phyloP scores from a whole-genome alignment of 2,888 invertebrate species.

The Campopleginae sp. region DNA sequence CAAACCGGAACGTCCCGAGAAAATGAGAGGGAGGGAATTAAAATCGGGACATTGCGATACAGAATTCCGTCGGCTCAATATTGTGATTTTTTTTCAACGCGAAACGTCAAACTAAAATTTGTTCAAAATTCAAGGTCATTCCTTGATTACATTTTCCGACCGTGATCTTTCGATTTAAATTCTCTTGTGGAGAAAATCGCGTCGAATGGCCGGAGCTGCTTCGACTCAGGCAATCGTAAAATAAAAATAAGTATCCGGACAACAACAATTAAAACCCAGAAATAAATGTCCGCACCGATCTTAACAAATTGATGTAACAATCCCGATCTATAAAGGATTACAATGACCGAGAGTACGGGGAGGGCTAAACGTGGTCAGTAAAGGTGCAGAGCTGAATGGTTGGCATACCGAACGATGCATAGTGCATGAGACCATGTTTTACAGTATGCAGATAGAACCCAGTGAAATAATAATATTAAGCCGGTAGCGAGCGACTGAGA shows the following conservation, averaged over 20 bases:
- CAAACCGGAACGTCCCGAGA: too few relatives aligned
- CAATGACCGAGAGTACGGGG: not conserved
- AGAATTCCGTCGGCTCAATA: too few relatives aligned
- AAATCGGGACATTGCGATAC: too few relatives aligned
- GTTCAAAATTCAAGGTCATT: too few relatives aligned
- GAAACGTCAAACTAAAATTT: too few relatives aligned
- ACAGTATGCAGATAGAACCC: slow-evolving; percentile 65
- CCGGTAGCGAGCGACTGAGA: slow-evolving; percentile 72
- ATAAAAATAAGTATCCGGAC: not conserved
- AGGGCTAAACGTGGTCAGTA: not conserved
- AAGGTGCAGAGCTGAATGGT: not conserved
- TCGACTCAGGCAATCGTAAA: not conserved
- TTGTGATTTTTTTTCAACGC: too few relatives aligned
- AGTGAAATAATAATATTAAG: slow-evolving; percentile 81
- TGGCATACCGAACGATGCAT: slow-evolving; percentile 7
- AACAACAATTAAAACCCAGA: not conserved
- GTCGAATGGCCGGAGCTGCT: not conserved
- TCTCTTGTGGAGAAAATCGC: not conserved
- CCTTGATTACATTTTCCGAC: too few relatives aligned
- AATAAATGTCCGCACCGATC: not conserved
- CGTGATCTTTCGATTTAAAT: too few relatives aligned
- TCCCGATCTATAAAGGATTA: not conserved
- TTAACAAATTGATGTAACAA: not conserved
- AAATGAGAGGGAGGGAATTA: too few relatives aligned
- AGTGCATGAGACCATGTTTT: slow-evolving; percentile 40